Conservation (phyloP, 2,113 vertebrate genomes). For the Sus scrofa region T2T-Sscrofa CM000812.6:12724501-12725000, state of each 20-base stretch:
- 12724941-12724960: background rate
- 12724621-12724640: background rate
- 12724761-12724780: background rate
- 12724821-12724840: background rate
- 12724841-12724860: background rate
- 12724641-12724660: background rate
- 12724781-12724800: background rate
- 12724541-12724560: background rate
- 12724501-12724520: no score
- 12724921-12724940: background rate
- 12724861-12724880: background rate
- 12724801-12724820: background rate
- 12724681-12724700: background rate
- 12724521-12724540: no score
- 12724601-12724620: background rate
- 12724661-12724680: background rate
- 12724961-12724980: background rate
- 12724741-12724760: no score
- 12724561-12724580: background rate
- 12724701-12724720: background rate
- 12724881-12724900: background rate
- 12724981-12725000: background rate
- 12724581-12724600: background rate
- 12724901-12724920: background rate
- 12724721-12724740: background rate